A percentile compares a stretch with the other conserved stretches of the same genome.
Conservation (phyloP, 2,113 vertebrate species). For the Tilapia sparmanii region DNA sequence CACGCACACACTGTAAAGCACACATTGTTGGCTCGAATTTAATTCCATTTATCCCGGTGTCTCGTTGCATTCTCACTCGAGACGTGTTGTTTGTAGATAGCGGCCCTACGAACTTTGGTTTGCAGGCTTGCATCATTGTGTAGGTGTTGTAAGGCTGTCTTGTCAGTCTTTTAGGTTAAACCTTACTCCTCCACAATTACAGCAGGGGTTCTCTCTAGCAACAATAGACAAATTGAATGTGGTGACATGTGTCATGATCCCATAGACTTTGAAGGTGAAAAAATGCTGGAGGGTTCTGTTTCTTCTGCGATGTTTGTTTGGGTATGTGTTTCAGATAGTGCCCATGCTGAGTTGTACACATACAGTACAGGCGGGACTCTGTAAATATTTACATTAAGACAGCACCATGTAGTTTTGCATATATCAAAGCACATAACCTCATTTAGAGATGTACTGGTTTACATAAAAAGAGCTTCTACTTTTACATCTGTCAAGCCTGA, state of each 20-base stretch:
- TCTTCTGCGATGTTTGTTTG: conserved; percentile 22
- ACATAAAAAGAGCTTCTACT: not conserved
- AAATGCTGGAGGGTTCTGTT: conserved; percentile 18
- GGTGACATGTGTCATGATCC: conserved; percentile 25
- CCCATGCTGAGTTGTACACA: not conserved
- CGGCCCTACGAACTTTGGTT: not conserved
- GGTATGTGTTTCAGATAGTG: not conserved
- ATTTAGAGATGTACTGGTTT: not conserved
- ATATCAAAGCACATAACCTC: not conserved
- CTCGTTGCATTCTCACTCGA: not conserved
- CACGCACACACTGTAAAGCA: not conserved
- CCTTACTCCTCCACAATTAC: conserved; percentile 18
- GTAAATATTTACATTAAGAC: conserved; percentile 5
- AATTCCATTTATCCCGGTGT: not conserved
- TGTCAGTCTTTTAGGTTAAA: conserved; percentile 28
- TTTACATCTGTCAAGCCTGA: not conserved
- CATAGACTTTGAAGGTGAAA: conserved; percentile 33
- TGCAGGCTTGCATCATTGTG: conserved; percentile 32
- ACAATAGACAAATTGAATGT: conserved; percentile 14
- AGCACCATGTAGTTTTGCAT: not conserved
- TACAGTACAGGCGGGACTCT: not conserved
- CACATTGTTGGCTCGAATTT: not conserved
- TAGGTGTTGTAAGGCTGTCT: conserved; percentile 34
- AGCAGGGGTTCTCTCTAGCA: conserved; percentile 25
- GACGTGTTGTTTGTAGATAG: conserved; percentile 13